Conservation (phyloP, 2,113 vertebrate species). For the Patagioenas fasciata region DNA sequence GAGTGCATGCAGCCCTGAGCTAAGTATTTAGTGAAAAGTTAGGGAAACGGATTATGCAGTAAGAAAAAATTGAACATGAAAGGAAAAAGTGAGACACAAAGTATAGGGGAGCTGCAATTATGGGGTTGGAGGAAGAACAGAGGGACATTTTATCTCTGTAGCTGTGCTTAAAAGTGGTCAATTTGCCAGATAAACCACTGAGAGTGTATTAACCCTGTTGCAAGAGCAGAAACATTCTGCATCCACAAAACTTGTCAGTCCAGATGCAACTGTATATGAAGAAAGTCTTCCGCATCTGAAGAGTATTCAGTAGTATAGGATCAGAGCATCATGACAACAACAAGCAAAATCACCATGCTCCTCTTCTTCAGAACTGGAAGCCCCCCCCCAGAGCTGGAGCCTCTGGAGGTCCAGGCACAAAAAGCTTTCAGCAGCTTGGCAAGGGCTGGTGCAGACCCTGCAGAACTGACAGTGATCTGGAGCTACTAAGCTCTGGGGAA, state of each 20-base stretch:
- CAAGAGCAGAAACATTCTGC: background rate
- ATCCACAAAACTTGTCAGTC: background rate
- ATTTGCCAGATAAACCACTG: background rate
- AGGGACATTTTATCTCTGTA: background rate
- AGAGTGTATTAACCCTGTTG: background rate
- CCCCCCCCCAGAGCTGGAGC: background rate
- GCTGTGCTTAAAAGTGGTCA: accelerated
- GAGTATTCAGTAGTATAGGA: background rate
- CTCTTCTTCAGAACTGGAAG: background rate
- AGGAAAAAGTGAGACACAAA: background rate
- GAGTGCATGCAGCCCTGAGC: background rate
- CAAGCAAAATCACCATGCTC: background rate
- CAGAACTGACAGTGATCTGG: background rate
- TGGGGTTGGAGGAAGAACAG: background rate
- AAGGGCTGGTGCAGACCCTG: background rate
- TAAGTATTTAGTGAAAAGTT: background rate
- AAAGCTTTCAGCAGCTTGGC: background rate
- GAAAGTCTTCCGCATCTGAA: background rate
- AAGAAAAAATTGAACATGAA: background rate
- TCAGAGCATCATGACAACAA: background rate
- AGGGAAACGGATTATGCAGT: background rate
- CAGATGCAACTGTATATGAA: background rate
- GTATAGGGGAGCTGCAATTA: background rate
- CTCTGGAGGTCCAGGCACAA: background rate
- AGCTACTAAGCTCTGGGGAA: background rate